Evolutionary conservation across 2,888 invertebrate species (phyloP).

Genomic region (Mantis religiosa): DNA sequence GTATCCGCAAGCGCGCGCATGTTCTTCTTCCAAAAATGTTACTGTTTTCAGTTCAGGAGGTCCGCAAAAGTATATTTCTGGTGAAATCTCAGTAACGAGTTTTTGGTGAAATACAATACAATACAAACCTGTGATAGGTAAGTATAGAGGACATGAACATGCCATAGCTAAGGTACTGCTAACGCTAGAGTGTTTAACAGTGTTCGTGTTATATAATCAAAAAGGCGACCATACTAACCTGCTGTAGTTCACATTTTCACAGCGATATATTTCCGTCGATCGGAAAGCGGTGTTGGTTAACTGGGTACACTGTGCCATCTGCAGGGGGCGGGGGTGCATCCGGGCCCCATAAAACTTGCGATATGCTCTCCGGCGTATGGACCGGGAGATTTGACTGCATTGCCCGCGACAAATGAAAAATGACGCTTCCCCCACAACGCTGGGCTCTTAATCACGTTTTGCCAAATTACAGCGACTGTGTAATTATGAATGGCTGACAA

Average conservation of each 20-base stretch:
- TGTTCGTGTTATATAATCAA: too few species aligned
- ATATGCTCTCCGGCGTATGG: not conserved
- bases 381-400: not conserved
- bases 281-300: not conserved
- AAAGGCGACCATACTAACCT: too few species aligned
- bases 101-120: too few species aligned
- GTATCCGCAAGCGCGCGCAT: too few species aligned
- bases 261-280: not conserved
- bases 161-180: too few species aligned
- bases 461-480: conserved; percentile 15
- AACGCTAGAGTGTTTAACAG: too few species aligned
- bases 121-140: too few species aligned
- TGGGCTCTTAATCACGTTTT: conserved; percentile 12
- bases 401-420: conserved; percentile 4
- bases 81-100: too few species aligned
- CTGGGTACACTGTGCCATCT: not conserved
- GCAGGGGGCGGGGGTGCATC: not conserved
- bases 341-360: conserved; percentile 1
- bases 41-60: too few species aligned
- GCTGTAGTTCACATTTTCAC: not conserved
- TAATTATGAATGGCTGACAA: conserved; percentile 16
- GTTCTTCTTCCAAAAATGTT: too few species aligned
- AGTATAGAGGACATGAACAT: too few species aligned
- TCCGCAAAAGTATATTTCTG: too few species aligned
- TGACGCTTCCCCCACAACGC: not conserved